Base-by-base conservation (phyloP, 2,113 vertebrate genomes). In the Cairina moschata region DNA sequence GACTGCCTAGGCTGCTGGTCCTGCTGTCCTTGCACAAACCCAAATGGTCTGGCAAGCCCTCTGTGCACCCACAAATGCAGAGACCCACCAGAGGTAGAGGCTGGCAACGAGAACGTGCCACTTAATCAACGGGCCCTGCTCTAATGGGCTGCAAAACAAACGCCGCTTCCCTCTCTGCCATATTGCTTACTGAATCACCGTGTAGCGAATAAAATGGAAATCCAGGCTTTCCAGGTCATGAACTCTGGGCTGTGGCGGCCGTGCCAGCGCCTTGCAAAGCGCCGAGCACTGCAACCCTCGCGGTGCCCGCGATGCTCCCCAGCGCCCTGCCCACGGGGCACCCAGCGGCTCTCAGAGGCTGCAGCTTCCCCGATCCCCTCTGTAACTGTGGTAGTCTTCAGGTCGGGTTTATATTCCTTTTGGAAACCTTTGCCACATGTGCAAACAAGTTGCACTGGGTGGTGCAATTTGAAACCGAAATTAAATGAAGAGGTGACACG, bases 401-500 rank as follows among this genome's bases (percentile, higher is more conserved):
- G 83, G 69, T 86, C 66, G 29, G 62, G 66, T 84, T 91, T 92
- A 65, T 69, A 22, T 55, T 56, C 74, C 91, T 83, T 87, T 84
- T 82, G 91, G 95, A 96, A 95, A 85, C 36, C 77, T 55, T 76
- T 54, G 40, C 88, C 42, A 18, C 87, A 83, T 66, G 83, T 73
- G 91, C 87, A 95, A 95, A 93, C 88, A 93, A 90, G 87, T 95
- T 96, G 90, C 90, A 31, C 15, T 59, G 90, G 82, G 96, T 95
- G 93, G 86, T 95, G 90, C 91, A 95, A 97, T 80, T 73, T 94
- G 95, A 97, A 84, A 87, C 38, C 8, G 1, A 95, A 96, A 95
- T 95, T 88, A 97, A 97, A 93, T 77, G 93, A 97, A 97, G 92
- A 97, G 91, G 91, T 97, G 96, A 97, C 58, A 68, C 2, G 6